A percentile compares a stretch with the other conserved stretches of the same genome.
phyloP scores from a whole-genome alignment of 1,140 invertebrate genomes.

The Epicauta chinensis region DNA sequence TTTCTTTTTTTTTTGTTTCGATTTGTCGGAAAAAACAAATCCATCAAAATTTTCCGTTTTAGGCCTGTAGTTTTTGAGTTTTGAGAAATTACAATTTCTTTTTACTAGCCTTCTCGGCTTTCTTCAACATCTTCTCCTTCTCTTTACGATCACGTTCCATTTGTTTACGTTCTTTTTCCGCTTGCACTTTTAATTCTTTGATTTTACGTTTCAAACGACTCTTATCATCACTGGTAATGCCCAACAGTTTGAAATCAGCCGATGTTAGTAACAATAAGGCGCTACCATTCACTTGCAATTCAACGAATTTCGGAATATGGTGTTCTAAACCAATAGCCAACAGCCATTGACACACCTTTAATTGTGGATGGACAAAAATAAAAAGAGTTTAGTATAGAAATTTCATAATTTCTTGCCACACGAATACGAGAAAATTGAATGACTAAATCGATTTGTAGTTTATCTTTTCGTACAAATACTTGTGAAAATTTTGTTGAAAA shows the following conservation, averaged over 20 bases:
- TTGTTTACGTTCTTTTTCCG: constrained; percentile 72
- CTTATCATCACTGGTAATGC: constrained; percentile 74
- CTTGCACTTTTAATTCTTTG: constrained; percentile 73
- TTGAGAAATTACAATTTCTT: constrained; percentile 50
- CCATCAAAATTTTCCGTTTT: too few relatives aligned
- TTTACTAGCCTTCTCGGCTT: constrained; percentile 71
- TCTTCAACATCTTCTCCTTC: constrained; percentile 65
- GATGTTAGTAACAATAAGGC: constrained; percentile 78
- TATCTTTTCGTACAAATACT: too few relatives aligned
- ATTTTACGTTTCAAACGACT: constrained; percentile 78
- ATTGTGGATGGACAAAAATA: not conserved
- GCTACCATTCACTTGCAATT: constrained; percentile 76
- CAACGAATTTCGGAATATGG: constrained; percentile 75
- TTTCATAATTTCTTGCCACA: too few relatives aligned
- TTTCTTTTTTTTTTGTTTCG: too few relatives aligned
- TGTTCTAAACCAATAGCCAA: constrained; percentile 73
- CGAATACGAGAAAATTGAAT: too few relatives aligned
- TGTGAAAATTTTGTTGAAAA: too few relatives aligned
- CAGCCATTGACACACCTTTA: constrained; percentile 80
- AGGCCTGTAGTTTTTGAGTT: too few relatives aligned
- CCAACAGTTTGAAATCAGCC: constrained; percentile 79
- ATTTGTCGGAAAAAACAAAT: too few relatives aligned
- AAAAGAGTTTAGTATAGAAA: not conserved
- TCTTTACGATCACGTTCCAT: constrained; percentile 70
- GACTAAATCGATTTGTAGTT: too few relatives aligned